Percentiles rank a stretch among this genome's conserved stretches.
phyloP scores from a whole-genome alignment of 2,888 invertebrate genomes.

The Calameuta idolon region DNA sequence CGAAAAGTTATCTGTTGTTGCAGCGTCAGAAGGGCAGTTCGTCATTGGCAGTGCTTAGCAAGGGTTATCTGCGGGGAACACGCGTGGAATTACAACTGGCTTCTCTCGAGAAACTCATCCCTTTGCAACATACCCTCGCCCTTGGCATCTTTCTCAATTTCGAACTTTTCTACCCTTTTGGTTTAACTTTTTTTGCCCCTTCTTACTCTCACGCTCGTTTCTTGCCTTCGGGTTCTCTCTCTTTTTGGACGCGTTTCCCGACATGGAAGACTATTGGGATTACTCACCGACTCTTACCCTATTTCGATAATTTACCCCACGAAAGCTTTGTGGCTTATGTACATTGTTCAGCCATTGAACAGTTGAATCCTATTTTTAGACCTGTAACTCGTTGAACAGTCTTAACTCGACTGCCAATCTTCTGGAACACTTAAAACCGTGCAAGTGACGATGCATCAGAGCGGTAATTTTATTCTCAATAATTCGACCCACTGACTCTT shows the following conservation, averaged over 20 bases:
- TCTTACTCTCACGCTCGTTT: not conserved
- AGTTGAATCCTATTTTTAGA: not conserved
- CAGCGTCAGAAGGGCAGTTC: conserved; percentile 35
- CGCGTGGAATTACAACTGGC: conserved; percentile 45
- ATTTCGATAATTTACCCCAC: not conserved
- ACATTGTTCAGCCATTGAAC: not conserved
- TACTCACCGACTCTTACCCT: not conserved
- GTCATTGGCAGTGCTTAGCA: conserved; percentile 47
- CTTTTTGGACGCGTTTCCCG: not conserved
- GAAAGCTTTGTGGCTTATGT: not conserved
- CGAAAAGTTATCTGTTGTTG: conserved; percentile 34
- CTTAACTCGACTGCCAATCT: not conserved
- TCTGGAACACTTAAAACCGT: not conserved
- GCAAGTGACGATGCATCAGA: not conserved
- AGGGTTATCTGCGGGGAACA: conserved; percentile 46
- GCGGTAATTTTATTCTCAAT: not conserved
- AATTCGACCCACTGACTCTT: not conserved
- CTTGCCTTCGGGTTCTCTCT: not conserved
- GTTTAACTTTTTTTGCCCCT: conserved; percentile 3
- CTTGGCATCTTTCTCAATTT: not conserved
- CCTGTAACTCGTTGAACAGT: not conserved
- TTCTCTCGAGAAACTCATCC: conserved; percentile 12
- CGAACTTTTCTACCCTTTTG: conserved; percentile 5
- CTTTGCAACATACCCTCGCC: not conserved
- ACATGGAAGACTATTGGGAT: not conserved